phyloP scores from a whole-genome alignment of 2,888 invertebrate genomes.

The Gasteruption jaculator region DNA sequence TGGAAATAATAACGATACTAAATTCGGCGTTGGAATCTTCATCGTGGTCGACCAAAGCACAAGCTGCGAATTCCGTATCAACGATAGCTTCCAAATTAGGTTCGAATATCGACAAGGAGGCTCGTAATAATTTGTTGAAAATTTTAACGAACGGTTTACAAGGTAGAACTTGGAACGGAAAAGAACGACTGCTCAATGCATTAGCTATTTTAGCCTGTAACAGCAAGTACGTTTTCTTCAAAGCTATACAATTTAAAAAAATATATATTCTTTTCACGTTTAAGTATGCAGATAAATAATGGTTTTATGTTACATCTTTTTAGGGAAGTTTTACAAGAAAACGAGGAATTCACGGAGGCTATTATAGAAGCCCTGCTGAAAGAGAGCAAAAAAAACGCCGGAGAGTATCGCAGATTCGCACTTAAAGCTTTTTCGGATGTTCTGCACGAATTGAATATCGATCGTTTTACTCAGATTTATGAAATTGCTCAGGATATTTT shows the following conservation, averaged over 20 bases:
- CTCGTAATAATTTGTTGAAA: constrained; percentile 63
- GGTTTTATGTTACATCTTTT: constrained; percentile 17
- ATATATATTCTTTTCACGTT: constrained; percentile 4
- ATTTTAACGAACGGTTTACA: constrained; percentile 67
- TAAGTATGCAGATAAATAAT: constrained; percentile 1
- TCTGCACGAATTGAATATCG: constrained; percentile 66
- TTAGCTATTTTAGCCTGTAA: constrained; percentile 66
- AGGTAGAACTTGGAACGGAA: constrained; percentile 89
- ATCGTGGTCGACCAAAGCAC: constrained; percentile 81
- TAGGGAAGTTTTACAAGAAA: constrained; percentile 49
- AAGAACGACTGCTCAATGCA: constrained; percentile 75
- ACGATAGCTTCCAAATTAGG: constrained; percentile 73
- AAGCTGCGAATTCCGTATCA: constrained; percentile 77
- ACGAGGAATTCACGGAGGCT: constrained; percentile 47
- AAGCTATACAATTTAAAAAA: constrained; percentile 14
- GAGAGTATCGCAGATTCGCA: constrained; percentile 71
- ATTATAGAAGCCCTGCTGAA: constrained; percentile 69
- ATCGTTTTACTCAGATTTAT: constrained; percentile 77
- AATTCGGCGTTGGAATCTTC: constrained; percentile 73
- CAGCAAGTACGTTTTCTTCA: constrained; percentile 61
- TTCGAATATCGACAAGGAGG: constrained; percentile 60
- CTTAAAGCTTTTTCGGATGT: constrained; percentile 70
- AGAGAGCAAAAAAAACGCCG: constrained; percentile 78
- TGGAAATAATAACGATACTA: constrained; percentile 67
- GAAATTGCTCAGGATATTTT: constrained; percentile 70